Base-by-base conservation (phyloP, 2,797 vertebrate genomes). In the Knipowitschia caucasica region DNA sequence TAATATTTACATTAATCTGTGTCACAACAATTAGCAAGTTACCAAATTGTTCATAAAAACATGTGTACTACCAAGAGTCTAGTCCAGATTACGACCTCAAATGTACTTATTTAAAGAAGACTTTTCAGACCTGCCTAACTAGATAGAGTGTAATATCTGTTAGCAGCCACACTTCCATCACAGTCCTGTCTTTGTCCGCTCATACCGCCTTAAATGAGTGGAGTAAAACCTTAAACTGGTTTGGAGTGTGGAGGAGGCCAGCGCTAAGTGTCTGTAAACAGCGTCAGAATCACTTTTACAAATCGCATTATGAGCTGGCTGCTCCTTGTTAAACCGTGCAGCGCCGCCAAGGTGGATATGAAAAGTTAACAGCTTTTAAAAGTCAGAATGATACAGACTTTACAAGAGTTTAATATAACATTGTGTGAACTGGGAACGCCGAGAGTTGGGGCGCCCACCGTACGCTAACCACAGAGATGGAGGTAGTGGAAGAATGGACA, bases 221-320 rank as follows among this genome's bases (percentile, higher is more conserved):
- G 50, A 26, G 27, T 63, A 55, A 61, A 69, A 64, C 53, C 43
- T 59, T 53, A 51, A 70, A 64, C 59, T 21, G 26, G 57, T 51
- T 4, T 33, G n/a, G 17, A 53, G 60, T 59, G 56, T 39, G 23
- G 46, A 64, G 17, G 33, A 68, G 62, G 4, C 43, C 53, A 56
- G 50, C 29, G 15, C 54, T 66, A 50, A 62, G 57, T 56, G 42
- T 65, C 59, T 62, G 51, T 53, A 40, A 58, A 53, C 60, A 60
- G 64, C 53, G 53, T 60, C 38, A 40, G 33, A 75, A 80, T 77
- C 68, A 40, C 56, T 78, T 78, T 64, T 40, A 50, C 7, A n/a
- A n/a, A n/a, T n/a, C 39, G 71, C 63, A 61, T 77, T 29, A 73
- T n/a, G 67, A 75, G 61, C 59, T 61, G 44, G 59, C 62, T 61